phyloP scores from a whole-genome alignment of 1,140 invertebrate genomes.

The Lasioglossum albipes region DNA sequence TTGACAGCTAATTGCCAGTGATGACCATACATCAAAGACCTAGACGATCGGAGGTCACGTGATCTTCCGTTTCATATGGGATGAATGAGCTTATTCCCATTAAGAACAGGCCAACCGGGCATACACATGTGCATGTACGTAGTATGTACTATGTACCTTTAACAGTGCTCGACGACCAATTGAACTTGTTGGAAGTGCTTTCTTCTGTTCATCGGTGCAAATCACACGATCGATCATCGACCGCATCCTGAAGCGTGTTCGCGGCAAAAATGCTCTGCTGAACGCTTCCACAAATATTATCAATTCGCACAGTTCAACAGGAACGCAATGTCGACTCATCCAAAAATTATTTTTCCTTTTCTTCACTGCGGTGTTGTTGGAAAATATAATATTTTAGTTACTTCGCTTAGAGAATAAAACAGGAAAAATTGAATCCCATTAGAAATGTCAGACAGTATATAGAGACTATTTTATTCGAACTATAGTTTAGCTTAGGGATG shows the following conservation, averaged over 20 bases:
- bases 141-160: too few relatives aligned
- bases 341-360: too few relatives aligned
- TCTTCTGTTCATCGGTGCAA: constrained; percentile 38
- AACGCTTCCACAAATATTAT: background rate
- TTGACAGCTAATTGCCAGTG: constrained; percentile 63
- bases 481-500: too few relatives aligned
- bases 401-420: too few relatives aligned
- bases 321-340: too few relatives aligned
- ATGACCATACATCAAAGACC: constrained; percentile 62
- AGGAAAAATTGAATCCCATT: too few relatives aligned
- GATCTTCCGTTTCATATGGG: constrained; percentile 62
- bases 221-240: constrained; percentile 51
- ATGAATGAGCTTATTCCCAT: constrained; percentile 69
- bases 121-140: background rate
- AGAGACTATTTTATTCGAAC: too few relatives aligned
- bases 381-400: background rate
- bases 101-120: constrained; percentile 55
- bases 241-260: constrained; percentile 6
- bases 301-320: too few relatives aligned
- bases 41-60: constrained; percentile 59
- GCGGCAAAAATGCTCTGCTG: background rate
- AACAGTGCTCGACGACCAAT: constrained; percentile 50
- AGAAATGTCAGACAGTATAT: too few relatives aligned
- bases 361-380: too few relatives aligned
- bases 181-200: constrained; percentile 59